Evolutionary conservation across 2,113 vertebrate species (phyloP).

Genomic region (Elephantulus edwardii): DNA sequence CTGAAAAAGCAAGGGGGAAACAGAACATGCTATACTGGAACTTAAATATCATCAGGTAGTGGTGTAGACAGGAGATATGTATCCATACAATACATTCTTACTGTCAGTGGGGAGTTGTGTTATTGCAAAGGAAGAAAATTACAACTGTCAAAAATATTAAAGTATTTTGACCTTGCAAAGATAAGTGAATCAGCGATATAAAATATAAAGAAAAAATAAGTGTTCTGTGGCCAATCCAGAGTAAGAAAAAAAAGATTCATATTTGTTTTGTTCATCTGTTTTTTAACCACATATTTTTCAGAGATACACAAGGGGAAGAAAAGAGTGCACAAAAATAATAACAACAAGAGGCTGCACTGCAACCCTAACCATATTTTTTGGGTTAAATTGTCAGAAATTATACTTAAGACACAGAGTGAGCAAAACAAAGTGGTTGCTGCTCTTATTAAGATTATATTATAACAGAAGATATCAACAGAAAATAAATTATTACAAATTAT

Average conservation of each 20-base stretch:
- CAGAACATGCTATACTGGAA: background rate
- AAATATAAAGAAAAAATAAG: background rate
- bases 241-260: background rate
- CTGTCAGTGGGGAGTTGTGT: background rate
- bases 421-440: background rate
- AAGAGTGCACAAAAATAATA: no score
- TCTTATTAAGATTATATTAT: background rate
- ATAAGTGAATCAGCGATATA: background rate
- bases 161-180: background rate
- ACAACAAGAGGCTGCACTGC: no score
- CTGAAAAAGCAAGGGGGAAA: background rate
- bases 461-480: background rate
- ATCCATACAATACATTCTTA: rapidly evolving
- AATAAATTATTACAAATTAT: background rate
- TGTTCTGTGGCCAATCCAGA: background rate
- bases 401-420: background rate
- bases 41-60: rapidly evolving
- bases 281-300: background rate
- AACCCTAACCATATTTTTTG: no score
- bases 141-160: background rate
- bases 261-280: background rate
- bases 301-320: no score
- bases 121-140: background rate
- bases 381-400: slow-evolving; percentile 33
- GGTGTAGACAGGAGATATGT: background rate